Base-by-base conservation (phyloP, 2,888 invertebrate species). In the Brachyptera risi region DNA sequence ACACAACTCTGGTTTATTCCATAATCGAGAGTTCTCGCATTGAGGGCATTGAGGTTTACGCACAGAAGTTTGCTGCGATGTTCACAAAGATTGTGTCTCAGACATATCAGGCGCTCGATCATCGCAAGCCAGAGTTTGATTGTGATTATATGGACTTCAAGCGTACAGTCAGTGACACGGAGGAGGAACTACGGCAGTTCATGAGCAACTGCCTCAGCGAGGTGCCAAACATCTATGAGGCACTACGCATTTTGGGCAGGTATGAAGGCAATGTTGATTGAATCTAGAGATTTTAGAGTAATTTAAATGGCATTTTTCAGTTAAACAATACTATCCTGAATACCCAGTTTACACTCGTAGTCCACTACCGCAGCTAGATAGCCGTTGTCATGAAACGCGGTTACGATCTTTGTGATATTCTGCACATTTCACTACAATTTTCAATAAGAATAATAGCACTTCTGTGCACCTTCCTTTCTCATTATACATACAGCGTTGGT, bases 71-170 rank as follows among this genome's bases (percentile, higher is more conserved):
- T 66, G 9, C 17, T 50, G 80, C 80, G 38, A 79, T 88, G 3
- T 85, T 85, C 65, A 79, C 81, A 62, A 78, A 78, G 21, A 87
- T 93, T 56, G 83, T 87, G 3, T 76, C 81, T 1, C 86, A 90
- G 72, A 80, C 83, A 0, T 92, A 92, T 68, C 90, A 93, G 73
- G 85, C 90, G 0, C 74, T 94, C 40, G 88, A 93, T 73, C 90
- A 91, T 72, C 82, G 92, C 68, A 84, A 83, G 68, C 73, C 76
- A 0, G 83, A 84, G 69, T 93, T 93, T 71, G 87, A 92, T 68
- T 79, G 78, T 50, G 92, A 93, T 72, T 93, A 85, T 71, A 83
- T 83, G 60, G 79, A 79, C 9, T 93, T 90, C 69, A 84, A 85
- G 67, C 83, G 83, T 64, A 79, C 79, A 57, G 82, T 91, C 0